A percentile compares a stretch with the other conserved stretches of the same genome.
Conservation (phyloP, 1,140 invertebrate species). For the Bombyx mandarina region DNA sequence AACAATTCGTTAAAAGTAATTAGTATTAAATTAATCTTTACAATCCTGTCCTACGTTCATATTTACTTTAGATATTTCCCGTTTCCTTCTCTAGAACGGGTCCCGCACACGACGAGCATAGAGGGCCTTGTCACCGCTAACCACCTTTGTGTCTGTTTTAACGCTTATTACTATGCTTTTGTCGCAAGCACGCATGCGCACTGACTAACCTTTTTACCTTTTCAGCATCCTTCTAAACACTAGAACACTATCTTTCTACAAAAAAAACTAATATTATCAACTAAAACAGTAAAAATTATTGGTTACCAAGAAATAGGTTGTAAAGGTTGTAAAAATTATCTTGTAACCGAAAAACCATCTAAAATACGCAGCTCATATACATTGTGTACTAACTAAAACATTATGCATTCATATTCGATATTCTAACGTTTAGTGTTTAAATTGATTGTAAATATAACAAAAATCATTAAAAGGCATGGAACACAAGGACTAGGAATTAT, state of each 20-base stretch:
- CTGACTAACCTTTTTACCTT: conserved; percentile 60
- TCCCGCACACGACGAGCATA: conserved; percentile 15
- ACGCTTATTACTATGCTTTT: conserved; percentile 52
- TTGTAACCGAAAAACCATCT: no score
- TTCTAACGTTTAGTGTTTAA: no score
- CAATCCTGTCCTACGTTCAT: background rate
- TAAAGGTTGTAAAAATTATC: no score
- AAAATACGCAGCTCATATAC: no score
- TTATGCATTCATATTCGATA: no score
- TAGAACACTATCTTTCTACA: conserved; percentile 28
- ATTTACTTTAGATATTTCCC: conserved; percentile 14
- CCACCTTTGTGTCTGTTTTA: conserved; percentile 37
- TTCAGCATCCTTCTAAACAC: conserved; percentile 62
- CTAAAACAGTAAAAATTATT: background rate
- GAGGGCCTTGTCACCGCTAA: conserved; percentile 51
- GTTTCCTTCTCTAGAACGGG: conserved; percentile 17
- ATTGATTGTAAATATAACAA: no score
- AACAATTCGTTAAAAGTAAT: no score
- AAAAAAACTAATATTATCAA: conserved; percentile 2
- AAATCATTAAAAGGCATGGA: no score
- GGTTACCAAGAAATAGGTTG: background rate
- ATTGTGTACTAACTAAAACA: no score
- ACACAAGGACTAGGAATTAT: no score
- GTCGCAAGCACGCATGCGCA: conserved; percentile 58
- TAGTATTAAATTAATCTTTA: no score